Conservation (phyloP, 2,888 invertebrate species). For the Eulithis prunata region DNA sequence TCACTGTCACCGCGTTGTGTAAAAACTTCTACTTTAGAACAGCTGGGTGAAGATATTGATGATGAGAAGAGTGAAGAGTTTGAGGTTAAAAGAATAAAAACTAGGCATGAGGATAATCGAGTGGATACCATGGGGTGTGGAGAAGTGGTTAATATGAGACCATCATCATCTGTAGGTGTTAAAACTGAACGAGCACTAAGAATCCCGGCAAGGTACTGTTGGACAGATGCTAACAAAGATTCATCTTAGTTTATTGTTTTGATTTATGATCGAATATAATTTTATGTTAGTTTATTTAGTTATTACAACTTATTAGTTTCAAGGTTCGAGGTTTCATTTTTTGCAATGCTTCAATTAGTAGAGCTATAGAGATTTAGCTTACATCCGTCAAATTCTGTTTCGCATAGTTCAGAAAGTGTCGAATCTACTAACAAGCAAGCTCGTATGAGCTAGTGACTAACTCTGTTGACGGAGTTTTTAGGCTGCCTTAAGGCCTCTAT, state of each 20-base stretch:
- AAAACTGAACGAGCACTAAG: constrained; percentile 60
- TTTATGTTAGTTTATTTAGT: constrained; percentile 18
- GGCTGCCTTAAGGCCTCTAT: too few relatives aligned
- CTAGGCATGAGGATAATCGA: constrained; percentile 29
- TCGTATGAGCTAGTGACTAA: too few relatives aligned
- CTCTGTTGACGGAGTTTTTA: too few relatives aligned
- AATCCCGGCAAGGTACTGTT: constrained; percentile 71
- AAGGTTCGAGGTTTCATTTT: constrained; percentile 6
- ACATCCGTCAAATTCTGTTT: too few relatives aligned
- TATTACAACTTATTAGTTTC: constrained; percentile 10
- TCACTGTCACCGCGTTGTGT: constrained; percentile 27
- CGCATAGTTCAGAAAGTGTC: too few relatives aligned
- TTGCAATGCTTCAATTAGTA: background rate
- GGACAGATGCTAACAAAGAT: constrained; percentile 65
- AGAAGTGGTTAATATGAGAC: constrained; percentile 48
- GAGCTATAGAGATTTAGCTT: too few relatives aligned
- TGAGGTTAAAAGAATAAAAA: constrained; percentile 38
- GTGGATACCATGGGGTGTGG: constrained; percentile 50
- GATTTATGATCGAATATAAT: constrained; percentile 1
- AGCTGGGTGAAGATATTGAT: constrained; percentile 62
- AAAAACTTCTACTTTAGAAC: constrained; percentile 64
- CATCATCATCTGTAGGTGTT: constrained; percentile 43
- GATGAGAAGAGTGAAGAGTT: constrained; percentile 60
- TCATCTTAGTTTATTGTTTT: constrained; percentile 13
- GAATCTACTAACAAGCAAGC: too few relatives aligned